Conservation (phyloP, 1,140 invertebrate genomes). For the Akabosia matsudoensis region DNA sequence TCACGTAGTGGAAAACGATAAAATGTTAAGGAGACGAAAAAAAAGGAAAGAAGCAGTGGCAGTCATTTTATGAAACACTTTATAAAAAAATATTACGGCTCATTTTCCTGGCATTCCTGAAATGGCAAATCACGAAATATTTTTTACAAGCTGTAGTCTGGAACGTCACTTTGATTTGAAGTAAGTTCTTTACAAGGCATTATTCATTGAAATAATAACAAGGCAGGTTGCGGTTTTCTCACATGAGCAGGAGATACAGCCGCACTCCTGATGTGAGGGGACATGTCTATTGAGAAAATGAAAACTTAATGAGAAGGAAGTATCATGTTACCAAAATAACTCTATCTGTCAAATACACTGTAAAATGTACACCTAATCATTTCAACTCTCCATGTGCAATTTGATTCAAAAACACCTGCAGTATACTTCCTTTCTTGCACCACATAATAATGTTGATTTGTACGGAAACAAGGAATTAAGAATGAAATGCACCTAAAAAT, state of each 20-base stretch:
- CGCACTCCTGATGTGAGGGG: background rate
- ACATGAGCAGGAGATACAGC: background rate
- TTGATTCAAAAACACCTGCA: no score
- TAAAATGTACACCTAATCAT: no score
- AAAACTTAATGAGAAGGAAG: background rate
- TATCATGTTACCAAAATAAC: background rate
- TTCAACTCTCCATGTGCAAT: no score
- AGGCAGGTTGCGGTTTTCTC: slow-evolving; percentile 4
- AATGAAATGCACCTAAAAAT: no score
- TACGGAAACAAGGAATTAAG: no score
- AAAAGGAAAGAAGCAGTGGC: no score
- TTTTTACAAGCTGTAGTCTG: slow-evolving; percentile 19
- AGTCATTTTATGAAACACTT: background rate
- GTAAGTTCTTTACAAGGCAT: slow-evolving; percentile 10
- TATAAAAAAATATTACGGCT: background rate
- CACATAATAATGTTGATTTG: no score
- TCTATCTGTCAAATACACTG: background rate
- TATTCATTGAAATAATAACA: slow-evolving; percentile 14
- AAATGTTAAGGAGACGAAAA: background rate
- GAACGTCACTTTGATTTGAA: slow-evolving; percentile 23
- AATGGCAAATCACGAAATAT: slow-evolving; percentile 35
- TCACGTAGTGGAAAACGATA: background rate
- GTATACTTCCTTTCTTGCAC: background rate
- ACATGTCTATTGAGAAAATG: background rate
- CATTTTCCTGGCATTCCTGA: slow-evolving; percentile 17